phyloP scores from a whole-genome alignment of 2,113 vertebrate genomes.

The Aythya baeri region DNA sequence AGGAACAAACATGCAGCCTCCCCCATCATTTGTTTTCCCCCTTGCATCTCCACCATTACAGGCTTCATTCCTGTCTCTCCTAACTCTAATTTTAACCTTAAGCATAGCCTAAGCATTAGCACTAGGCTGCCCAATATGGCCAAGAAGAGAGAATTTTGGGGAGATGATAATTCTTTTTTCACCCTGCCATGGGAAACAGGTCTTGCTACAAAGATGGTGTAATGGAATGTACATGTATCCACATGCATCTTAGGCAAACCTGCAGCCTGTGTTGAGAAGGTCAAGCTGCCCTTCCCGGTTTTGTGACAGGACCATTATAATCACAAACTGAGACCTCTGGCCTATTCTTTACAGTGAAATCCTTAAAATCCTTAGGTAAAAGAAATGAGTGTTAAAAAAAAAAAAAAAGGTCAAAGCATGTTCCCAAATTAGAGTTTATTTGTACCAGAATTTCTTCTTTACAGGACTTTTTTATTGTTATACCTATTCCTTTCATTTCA shows the following conservation, averaged over 20 bases:
- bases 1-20: background rate
- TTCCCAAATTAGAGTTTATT: background rate
- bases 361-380: background rate
- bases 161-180: background rate
- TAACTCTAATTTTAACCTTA: background rate
- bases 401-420: background rate
- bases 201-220: background rate
- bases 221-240: background rate
- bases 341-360: background rate
- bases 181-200: background rate
- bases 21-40: background rate
- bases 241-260: rapidly evolving
- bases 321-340: background rate
- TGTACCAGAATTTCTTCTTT: background rate
- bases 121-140: background rate
- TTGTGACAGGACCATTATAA: background rate
- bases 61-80: background rate
- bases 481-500: background rate
- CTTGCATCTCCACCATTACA: background rate
- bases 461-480: background rate
- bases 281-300: background rate
- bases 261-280: background rate
- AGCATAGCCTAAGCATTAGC: background rate
- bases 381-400: background rate
- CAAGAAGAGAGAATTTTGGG: background rate